Evolutionary conservation across 1,140 invertebrate species (phyloP).

Genomic region (Gryllus bimaculatus): DNA sequence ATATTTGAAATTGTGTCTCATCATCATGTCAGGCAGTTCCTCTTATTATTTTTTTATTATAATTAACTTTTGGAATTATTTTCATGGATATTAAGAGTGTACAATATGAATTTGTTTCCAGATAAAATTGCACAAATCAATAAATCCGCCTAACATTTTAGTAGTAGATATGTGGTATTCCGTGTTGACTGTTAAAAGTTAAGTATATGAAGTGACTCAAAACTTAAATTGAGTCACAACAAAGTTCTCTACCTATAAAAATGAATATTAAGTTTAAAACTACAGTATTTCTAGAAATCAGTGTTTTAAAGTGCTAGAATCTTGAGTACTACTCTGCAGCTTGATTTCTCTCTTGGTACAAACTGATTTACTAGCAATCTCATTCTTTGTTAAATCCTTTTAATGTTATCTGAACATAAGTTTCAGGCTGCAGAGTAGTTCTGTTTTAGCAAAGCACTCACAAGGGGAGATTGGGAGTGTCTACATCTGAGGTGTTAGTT

Average conservation of each 20-base stretch:
- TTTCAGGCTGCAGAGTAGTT: background rate
- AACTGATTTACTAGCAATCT: background rate
- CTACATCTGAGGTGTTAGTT: background rate
- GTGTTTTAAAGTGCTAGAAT: constrained; percentile 1
- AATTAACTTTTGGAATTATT: background rate
- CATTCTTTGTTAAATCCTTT: background rate
- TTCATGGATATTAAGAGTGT: constrained; percentile 1
- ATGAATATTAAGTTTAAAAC: background rate
- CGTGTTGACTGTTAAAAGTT: constrained; percentile 2
- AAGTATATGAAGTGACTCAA: background rate
- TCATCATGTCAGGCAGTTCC: background rate
- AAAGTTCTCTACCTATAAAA: background rate
- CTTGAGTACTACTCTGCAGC: background rate
- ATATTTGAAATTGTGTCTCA: constrained; percentile 18
- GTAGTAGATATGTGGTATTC: background rate
- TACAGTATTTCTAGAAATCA: background rate
- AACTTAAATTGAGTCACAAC: background rate
- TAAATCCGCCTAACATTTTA: background rate
- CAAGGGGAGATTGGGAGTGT: background rate
- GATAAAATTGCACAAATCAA: constrained; percentile 1
- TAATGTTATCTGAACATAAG: background rate
- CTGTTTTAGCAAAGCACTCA: background rate
- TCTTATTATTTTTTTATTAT: constrained; percentile 6
- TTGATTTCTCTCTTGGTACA: background rate
- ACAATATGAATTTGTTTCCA: background rate